Base-by-base conservation (phyloP, 2,888 invertebrate genomes). In the Celastrina argiolus region DNA sequence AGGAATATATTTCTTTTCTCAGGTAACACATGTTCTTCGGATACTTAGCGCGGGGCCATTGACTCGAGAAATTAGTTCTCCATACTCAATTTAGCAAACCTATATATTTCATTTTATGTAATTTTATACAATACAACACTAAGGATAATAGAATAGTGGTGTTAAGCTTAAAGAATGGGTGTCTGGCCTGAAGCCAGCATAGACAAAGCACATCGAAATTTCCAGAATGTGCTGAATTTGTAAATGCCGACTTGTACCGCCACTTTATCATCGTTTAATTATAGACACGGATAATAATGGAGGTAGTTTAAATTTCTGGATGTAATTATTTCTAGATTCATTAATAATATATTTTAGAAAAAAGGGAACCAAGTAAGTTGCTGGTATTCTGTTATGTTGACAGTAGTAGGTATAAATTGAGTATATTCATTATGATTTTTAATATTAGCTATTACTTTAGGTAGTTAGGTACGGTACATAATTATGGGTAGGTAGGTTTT, bases 71-170 rank as follows among this genome's bases (percentile, higher is more conserved):
- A 6, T 26, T 39, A 26, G 18, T 12, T 56, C n/a, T 36, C 8
- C 16, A 36, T 56, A 10, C 36, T 34, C n/a, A 51, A n/a, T n/a
- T 56, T 75, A 70, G 71, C 76, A 83, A 85, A 77, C 81, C 78
- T 75, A 78, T 74, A 76, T 76, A 77, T 75, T 65, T 64, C 66
- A 68, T 77, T 79, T 75, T 73, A 72, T 74, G 73, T 74, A 71
- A 74, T 76, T 76, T 76, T 78, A 75, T 71, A 75, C 75, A 71
- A 76, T 74, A 76, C 78, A 76, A 76, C 74, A 76, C 79, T 83
- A 81, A 83, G 76, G 77, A 81, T 87, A 87, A 87, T 87, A 83
- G 85, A 81, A 83, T 84, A 80, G 80, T 80, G 77, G 78, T 85
- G 84, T 84, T 79, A 78, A 78, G 78, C 78, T 78, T 77, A 80